Base-by-base conservation (phyloP, 2,888 invertebrate species). In the Phania funesta region DNA sequence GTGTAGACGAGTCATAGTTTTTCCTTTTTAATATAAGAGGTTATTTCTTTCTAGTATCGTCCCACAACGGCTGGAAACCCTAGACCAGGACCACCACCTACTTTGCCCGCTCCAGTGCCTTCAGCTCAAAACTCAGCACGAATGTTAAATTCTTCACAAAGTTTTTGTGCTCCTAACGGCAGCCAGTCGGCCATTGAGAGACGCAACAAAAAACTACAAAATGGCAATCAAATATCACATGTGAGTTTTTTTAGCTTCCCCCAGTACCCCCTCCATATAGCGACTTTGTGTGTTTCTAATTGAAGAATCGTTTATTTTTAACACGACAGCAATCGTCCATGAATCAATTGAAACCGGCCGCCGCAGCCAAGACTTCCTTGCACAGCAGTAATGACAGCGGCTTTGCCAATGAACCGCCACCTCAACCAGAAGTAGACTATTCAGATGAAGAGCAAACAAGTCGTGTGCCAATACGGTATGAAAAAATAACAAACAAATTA, bases 371-470 rank as follows among this genome's bases (percentile, higher is more conserved):
- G 88, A 94, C 94, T 1, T 96, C 96, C 46, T 93, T 97, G 85
- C 97, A 97, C 90, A 96, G 96, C 91, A 96, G 96, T 89, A 97
- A 97, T 91, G 97, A 97, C 91, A 97, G 96, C 86, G 97, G 97
- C 16, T 97, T 97, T 91, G 96, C 97, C 87, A 97, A 97, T 89
- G 97, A 97, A 89, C 93, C 93, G 32, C 96, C 97, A 3, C 95
- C 95, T 26, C 96, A 96, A 88, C 97, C 97, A 22, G 97, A 97
- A 91, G 94, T 96, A 79, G 97, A 97, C 91, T 97, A 97, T 90
- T 97, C 96, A 65, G 97, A 97, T 88, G 97, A 97, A 91, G 97
- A 97, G 89, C 95, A 94, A 60, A 93, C 94, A 24, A 93, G 87
- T 92, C 92, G 93, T 86, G 90, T 93, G 84, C 92, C 92, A 64